Evolutionary conservation across 2,797 vertebrate species (phyloP), one percentile per base, ranked within the genome.

Genomic region (Periophthalmus magnuspinnatus): DNA sequence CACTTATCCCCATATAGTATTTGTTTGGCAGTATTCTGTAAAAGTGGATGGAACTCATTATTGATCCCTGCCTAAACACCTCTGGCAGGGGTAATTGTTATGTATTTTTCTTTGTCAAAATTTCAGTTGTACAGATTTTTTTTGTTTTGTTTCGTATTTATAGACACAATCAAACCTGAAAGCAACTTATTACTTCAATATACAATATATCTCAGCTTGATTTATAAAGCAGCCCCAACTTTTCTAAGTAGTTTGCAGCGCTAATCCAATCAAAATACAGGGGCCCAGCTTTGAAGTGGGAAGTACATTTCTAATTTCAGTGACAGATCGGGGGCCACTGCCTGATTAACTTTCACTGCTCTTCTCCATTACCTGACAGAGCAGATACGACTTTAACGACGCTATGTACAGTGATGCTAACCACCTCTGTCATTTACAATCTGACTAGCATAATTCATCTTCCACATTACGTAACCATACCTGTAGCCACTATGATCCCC

Each of bases 401-500:
- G 50, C 16, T 48, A 47, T 45, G 33, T 22, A 56, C 66, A 63
- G 61, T 70, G 45, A 32, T 41, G 34, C 62, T 38, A 62, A 45
- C 32, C 60, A 28, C 60, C 65, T 65, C 21, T 52, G 65, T 62
- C 57, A 50, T 34, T 16, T 56, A 48, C 74, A 65, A 75, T 75
- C 65, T 56, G 34, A 74, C 70, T 58, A 19, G 11, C 67, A 67
- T 61, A 19, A 69, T 56, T 2, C 56, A 56, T 33, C 52, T 71
- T 72, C 72, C 41, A 76, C 67, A 72, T 32, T 78, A 71, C 22
- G 11, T 57, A 65, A 70, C 58, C 70, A 22, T 92, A 99, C 97
- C 97, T 94, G 96, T 95, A 66, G 96, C 97, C 70, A 99, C 94
- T 59, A 98, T 95, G 73, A 98, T 94, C 70, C 97, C 97, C 0